Evolutionary conservation across 2,888 invertebrate species (phyloP).

Genomic region (Craniophora ligustri): DNA sequence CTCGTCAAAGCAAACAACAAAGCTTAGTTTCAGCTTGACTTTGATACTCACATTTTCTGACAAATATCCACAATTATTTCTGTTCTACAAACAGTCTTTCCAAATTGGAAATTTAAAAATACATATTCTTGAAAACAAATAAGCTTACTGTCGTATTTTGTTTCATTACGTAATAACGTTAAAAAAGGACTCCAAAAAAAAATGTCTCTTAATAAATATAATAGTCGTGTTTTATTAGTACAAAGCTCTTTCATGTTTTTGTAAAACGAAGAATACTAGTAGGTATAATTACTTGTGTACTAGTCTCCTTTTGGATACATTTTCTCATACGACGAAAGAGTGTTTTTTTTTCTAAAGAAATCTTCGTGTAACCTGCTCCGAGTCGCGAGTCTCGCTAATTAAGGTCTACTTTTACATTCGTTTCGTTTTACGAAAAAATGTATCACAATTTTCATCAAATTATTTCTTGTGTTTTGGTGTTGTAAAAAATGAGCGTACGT

Average conservation of each 20-base stretch:
- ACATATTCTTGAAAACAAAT: no score
- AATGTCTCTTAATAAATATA: background rate
- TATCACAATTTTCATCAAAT: background rate
- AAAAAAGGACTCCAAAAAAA: no score
- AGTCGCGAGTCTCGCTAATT: constrained; percentile 1
- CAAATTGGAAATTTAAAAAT: no score
- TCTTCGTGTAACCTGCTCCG: background rate
- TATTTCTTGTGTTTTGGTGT: background rate
- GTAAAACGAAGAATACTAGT: background rate
- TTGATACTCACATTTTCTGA: no score
- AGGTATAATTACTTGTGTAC: background rate
- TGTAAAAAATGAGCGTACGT: background rate
- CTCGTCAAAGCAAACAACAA: no score
- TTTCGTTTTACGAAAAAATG: background rate
- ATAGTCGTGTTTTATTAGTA: background rate
- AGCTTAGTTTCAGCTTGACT: no score
- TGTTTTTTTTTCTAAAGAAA: constrained; percentile 2
- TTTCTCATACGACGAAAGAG: background rate
- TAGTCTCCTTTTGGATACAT: background rate
- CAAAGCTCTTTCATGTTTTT: background rate
- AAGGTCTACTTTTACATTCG: background rate
- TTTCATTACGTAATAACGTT: no score
- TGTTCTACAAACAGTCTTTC: no score
- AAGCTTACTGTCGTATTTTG: no score
- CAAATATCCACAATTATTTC: no score